Evolutionary conservation across 2,797 vertebrate genomes (phyloP).

Genomic region (Onychomys leucogaster): DNA sequence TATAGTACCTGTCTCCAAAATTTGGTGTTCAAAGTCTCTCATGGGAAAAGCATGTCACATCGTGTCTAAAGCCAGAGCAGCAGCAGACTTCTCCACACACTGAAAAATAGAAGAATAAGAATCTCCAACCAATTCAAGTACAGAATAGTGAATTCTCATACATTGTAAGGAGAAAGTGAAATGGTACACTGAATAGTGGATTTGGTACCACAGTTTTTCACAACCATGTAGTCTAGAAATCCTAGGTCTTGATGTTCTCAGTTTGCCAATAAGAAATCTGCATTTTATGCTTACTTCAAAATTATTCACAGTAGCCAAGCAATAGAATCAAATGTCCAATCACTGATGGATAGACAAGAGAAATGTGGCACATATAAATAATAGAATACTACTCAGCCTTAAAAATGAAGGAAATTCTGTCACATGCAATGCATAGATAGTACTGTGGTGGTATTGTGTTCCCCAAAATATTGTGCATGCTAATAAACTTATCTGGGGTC

Average conservation of each 20-base stretch:
- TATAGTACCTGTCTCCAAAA: not conserved
- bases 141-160: not conserved
- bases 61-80: not conserved
- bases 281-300: not conserved
- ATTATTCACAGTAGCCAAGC: not conserved
- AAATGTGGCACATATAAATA: not conserved
- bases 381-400: not conserved
- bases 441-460: too few species aligned
- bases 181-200: not conserved
- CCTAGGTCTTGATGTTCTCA: not conserved
- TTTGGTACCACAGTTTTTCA: not conserved
- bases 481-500: too few species aligned
- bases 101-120: not conserved
- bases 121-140: not conserved
- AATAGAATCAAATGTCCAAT: not conserved
- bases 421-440: not conserved
- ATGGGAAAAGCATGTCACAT: not conserved
- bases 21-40: not conserved
- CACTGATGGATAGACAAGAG: not conserved
- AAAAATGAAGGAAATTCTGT: not conserved
- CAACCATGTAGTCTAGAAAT: not conserved
- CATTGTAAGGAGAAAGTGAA: not conserved
- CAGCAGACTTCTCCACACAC: not conserved
- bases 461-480: too few species aligned
- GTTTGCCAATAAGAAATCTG: not conserved